These are phyloP conservation scores for Burhinus bistriatus DNA, from an alignment of 2,113 vertebrate species.

Conservation along the genomic window DNA sequence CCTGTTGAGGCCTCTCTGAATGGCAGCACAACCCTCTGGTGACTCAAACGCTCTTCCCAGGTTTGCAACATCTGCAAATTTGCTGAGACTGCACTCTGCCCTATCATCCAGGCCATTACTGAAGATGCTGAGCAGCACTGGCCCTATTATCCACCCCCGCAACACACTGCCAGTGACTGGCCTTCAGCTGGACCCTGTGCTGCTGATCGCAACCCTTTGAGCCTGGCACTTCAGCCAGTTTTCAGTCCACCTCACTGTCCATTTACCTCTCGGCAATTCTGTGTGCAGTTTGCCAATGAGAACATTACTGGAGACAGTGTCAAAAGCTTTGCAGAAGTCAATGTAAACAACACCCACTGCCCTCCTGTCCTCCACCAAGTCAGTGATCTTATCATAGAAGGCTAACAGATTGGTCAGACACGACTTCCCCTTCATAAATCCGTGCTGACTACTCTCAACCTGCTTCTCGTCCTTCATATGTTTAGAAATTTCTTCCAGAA, in stretches of 20 bases:
- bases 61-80: neutral
- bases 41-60: neutral
- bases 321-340: neutral
- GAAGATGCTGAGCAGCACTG: neutral
- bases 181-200: neutral
- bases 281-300: neutral
- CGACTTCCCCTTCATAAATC: neutral
- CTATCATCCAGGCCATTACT: neutral
- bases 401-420: neutral
- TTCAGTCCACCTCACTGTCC: neutral
- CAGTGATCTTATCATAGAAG: neutral
- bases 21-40: neutral
- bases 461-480: neutral
- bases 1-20: neutral
- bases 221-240: neutral
- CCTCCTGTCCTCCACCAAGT: neutral
- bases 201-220: neutral
- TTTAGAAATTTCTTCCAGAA: neutral
- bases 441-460: neutral
- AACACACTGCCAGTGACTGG: neutral
- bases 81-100: neutral
- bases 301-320: accelerated
- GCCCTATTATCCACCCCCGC: neutral
- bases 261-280: neutral
- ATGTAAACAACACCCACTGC: neutral